Evolutionary conservation across 2,888 invertebrate species (phyloP).

Genomic region (Acanthosoma haemorrhoidale): DNA sequence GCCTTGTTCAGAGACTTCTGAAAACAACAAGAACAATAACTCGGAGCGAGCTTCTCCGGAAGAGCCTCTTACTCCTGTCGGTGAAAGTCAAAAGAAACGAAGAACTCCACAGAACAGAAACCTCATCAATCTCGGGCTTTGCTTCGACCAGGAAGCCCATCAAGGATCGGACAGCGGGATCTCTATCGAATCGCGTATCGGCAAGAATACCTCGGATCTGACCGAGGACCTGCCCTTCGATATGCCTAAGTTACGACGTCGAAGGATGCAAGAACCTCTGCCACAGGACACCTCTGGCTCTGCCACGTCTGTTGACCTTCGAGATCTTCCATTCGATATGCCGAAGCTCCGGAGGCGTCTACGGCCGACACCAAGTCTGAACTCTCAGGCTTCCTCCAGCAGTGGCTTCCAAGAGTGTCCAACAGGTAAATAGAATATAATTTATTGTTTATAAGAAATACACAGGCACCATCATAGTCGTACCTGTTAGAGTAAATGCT

Average conservation of each 20-base stretch:
- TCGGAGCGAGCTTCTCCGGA: conserved; percentile 73
- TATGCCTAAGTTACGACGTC: conserved; percentile 77
- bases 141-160: conserved; percentile 52
- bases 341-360: conserved; percentile 75
- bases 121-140: conserved; percentile 52
- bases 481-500: too few relatives aligned
- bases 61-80: conserved; percentile 46
- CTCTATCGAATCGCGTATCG: conserved; percentile 63
- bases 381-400: conserved; percentile 70
- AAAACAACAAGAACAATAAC: conserved; percentile 72
- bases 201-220: conserved; percentile 40
- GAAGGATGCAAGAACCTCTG: conserved; percentile 43
- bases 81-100: conserved; percentile 54
- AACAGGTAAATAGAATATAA: conserved; percentile 16
- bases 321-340: conserved; percentile 86
- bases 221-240: conserved; percentile 71
- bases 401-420: conserved; percentile 65
- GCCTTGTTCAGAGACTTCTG: conserved; percentile 74
- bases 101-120: conserved; percentile 72
- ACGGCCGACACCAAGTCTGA: conserved; percentile 73
- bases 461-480: too few relatives aligned
- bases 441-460: too few relatives aligned
- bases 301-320: conserved; percentile 64
- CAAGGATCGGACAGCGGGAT: conserved; percentile 85
- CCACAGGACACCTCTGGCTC: conserved; percentile 50